Percentiles rank a stretch among this genome's conserved stretches.
Conservation (phyloP, 2,113 vertebrate species). For the Regulus satrapa region DNA sequence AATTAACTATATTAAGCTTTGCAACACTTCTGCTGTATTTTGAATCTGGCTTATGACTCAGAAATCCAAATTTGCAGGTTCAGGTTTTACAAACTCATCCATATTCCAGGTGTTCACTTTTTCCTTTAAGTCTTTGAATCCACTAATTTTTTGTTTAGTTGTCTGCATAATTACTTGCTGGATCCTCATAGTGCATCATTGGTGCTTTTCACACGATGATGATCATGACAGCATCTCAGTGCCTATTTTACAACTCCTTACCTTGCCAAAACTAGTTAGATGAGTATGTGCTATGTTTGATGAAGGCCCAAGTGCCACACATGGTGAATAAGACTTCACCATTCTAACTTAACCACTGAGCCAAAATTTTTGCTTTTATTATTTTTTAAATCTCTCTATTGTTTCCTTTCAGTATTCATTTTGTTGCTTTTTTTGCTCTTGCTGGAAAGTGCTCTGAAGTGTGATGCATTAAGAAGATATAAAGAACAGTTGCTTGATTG, state of each 20-base stretch:
- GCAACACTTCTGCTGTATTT: not conserved
- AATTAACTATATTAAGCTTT: conserved; percentile 50
- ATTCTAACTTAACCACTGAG: not conserved
- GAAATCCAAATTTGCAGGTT: not conserved
- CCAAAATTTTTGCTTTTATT: not conserved
- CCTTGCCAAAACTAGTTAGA: not conserved
- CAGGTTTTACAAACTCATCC: not conserved
- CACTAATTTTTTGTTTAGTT: not conserved
- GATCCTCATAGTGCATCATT: not conserved
- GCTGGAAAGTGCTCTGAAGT: not conserved
- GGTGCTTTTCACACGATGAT: not conserved
- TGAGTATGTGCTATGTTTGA: not conserved
- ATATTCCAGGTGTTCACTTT: not conserved
- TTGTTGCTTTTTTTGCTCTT: not conserved
- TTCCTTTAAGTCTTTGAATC: not conserved
- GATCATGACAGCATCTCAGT: not conserved
- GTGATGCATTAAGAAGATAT: not conserved
- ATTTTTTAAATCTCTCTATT: not conserved
- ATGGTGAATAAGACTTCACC: not conserved
- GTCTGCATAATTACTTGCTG: not conserved
- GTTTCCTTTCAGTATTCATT: not conserved
- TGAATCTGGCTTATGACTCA: conserved; percentile 37
- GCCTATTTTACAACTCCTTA: not conserved
- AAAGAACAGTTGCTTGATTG: not conserved
- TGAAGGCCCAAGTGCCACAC: not conserved